Percentiles rank a stretch among this genome's conserved stretches.
phyloP scores from a whole-genome alignment of 2,797 vertebrate species.

The Atherinosoma microstoma region DNA sequence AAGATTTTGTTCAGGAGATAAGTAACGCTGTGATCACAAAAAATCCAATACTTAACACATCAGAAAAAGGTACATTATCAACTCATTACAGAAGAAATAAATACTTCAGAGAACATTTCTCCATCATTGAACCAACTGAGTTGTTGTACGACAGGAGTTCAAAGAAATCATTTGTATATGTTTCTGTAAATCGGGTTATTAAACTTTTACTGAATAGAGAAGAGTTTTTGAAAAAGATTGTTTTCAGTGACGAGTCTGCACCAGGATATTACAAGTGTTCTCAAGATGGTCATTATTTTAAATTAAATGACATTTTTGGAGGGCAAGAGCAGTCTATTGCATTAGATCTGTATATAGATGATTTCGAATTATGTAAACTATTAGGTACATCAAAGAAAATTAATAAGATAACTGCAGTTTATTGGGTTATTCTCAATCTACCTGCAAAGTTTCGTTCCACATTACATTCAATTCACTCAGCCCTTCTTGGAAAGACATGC shows the following conservation, averaged over 20 bases:
- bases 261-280: slow-evolving; percentile 14
- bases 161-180: background rate
- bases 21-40: background rate
- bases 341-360: slow-evolving; percentile 10
- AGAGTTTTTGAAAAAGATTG: slow-evolving; percentile 18
- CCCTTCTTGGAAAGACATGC: slow-evolving; percentile 31
- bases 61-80: slow-evolving; percentile 21
- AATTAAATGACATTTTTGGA: background rate
- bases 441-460: slow-evolving; percentile 1
- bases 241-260: background rate
- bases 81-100: slow-evolving; percentile 14
- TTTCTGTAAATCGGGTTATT: slow-evolving; percentile 15
- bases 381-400: slow-evolving; percentile 19
- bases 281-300: slow-evolving; percentile 9
- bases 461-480: slow-evolving; percentile 29
- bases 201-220: slow-evolving; percentile 11
- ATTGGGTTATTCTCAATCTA: slow-evolving; percentile 24
- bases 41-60: slow-evolving; percentile 12
- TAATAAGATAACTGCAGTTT: slow-evolving; percentile 24
- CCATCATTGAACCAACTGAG: background rate
- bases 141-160: background rate
- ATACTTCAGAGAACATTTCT: background rate
- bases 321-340: background rate
- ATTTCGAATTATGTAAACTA: slow-evolving; percentile 22
- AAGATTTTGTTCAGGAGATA: slow-evolving; percentile 7